phyloP scores from a whole-genome alignment of 2,797 vertebrate species.

The Phaenicophaeus curvirostris region DNA sequence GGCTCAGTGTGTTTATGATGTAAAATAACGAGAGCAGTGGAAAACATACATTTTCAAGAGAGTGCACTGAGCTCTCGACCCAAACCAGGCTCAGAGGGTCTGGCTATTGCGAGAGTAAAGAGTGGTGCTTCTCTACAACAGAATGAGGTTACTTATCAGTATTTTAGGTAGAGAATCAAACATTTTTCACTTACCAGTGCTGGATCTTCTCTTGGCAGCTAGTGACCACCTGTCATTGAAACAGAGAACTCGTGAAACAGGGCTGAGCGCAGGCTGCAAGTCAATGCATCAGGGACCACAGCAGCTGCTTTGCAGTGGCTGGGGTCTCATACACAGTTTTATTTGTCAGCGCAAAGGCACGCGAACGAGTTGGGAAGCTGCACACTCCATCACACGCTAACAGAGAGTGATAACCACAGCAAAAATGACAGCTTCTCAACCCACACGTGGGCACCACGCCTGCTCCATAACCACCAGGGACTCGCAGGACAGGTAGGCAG shows the following conservation, averaged over 20 bases:
- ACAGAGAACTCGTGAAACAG: conserved; percentile 83
- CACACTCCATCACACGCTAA: conserved; percentile 70
- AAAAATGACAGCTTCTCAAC: conserved; percentile 76
- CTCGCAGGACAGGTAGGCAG: conserved; percentile 74
- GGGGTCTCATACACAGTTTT: conserved; percentile 75
- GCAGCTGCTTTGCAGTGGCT: conserved; percentile 69
- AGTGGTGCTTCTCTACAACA: conserved; percentile 26
- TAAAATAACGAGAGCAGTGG: not conserved
- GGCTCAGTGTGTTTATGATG: not conserved
- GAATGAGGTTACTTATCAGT: conserved; percentile 51
- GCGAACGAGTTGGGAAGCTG: conserved; percentile 66
- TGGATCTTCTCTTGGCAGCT: conserved; percentile 85
- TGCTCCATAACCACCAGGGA: conserved; percentile 73
- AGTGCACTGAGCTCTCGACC: not conserved
- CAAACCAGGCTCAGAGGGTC: conserved; percentile 33
- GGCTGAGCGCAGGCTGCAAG: conserved; percentile 69
- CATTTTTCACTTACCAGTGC: conserved; percentile 84
- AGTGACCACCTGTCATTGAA: conserved; percentile 86
- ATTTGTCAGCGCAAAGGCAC: conserved; percentile 74
- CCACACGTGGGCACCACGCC: conserved; percentile 69
- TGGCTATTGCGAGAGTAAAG: conserved; percentile 2
- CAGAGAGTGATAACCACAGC: conserved; percentile 69
- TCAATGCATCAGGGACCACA: conserved; percentile 73
- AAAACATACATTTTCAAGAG: conserved; percentile 29
- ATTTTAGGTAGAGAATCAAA: conserved; percentile 72